Evolutionary conservation across 2,113 vertebrate species (phyloP).

Genomic region (Semicossyphus pulcher): DNA sequence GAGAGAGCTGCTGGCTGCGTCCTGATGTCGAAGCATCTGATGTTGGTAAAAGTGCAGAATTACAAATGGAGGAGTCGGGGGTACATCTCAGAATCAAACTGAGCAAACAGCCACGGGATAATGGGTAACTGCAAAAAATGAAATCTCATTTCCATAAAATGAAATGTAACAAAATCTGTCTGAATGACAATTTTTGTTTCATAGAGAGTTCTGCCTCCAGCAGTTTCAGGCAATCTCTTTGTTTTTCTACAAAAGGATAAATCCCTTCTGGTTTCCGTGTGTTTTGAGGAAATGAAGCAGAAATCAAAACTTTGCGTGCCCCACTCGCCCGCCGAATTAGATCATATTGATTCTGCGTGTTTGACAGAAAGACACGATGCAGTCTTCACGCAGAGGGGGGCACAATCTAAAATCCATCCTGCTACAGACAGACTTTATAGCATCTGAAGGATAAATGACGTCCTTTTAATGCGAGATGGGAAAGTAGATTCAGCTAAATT

Average conservation of each 20-base stretch:
- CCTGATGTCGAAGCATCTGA: slow-evolving; percentile 24
- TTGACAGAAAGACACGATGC: background rate
- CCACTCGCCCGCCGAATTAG: slow-evolving; percentile 19
- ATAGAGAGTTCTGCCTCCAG: slow-evolving; percentile 30
- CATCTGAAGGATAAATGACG: slow-evolving; percentile 63
- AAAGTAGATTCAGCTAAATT: slow-evolving; percentile 44
- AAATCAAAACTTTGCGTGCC: slow-evolving; percentile 31
- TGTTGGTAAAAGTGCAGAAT: slow-evolving; percentile 42
- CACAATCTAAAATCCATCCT: slow-evolving; percentile 21
- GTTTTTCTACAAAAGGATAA: slow-evolving; percentile 41
- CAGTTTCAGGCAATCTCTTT: slow-evolving; percentile 34
- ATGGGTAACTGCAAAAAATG: slow-evolving; percentile 35
- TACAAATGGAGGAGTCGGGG: slow-evolving; percentile 43
- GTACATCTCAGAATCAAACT: slow-evolving; percentile 42
- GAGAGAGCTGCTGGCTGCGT: slow-evolving; percentile 12
- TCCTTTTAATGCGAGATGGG: slow-evolving; percentile 58
- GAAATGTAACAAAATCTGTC: slow-evolving; percentile 52
- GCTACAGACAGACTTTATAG: slow-evolving; percentile 35
- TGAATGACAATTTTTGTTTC: slow-evolving; percentile 48
- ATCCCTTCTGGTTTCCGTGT: slow-evolving; percentile 14
- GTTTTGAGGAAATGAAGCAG: slow-evolving; percentile 23
- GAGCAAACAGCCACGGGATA: slow-evolving; percentile 44
- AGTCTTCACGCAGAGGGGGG: background rate
- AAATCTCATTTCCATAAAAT: slow-evolving; percentile 67
- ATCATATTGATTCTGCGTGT: slow-evolving; percentile 8